Conservation (phyloP, 2,113 vertebrate species). For the Struthio camelus region DNA sequence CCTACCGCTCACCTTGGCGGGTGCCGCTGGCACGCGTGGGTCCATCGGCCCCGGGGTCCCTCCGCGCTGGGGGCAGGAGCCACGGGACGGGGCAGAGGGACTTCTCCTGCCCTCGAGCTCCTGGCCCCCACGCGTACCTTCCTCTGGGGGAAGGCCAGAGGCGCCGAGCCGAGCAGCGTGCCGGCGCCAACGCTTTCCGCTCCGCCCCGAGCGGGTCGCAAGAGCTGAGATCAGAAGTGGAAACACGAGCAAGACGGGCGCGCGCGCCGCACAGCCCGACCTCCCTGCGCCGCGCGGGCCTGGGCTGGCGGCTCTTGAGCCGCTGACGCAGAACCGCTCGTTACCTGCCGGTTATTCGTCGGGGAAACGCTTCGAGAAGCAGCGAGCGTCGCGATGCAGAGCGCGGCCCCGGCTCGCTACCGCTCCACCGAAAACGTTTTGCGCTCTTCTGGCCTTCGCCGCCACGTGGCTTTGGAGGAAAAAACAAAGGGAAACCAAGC, state of each 20-base stretch:
- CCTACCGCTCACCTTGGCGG: background rate
- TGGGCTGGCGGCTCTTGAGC: too few species aligned
- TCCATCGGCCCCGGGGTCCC: too few species aligned
- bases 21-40: too few species aligned
- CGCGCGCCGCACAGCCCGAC: too few species aligned
- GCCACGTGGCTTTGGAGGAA: background rate
- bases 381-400: background rate
- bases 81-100: accelerated
- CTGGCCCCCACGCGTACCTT: background rate
- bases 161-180: background rate
- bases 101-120: background rate
- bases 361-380: background rate
- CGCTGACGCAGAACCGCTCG: accelerated
- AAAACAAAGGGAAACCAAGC: background rate
- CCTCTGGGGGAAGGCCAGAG: slow-evolving; percentile 14
- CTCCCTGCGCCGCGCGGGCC: too few species aligned
- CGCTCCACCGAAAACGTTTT: background rate
- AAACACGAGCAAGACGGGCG: too few species aligned
- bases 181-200: slow-evolving; percentile 39
- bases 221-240: background rate
- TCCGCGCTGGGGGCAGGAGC: background rate
- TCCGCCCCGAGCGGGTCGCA: background rate
- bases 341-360: too few species aligned
- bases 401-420: background rate
- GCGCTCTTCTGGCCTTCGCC: background rate